Evolutionary conservation across 1,140 invertebrate species (phyloP).

Genomic region (Sitophilus oryzae): DNA sequence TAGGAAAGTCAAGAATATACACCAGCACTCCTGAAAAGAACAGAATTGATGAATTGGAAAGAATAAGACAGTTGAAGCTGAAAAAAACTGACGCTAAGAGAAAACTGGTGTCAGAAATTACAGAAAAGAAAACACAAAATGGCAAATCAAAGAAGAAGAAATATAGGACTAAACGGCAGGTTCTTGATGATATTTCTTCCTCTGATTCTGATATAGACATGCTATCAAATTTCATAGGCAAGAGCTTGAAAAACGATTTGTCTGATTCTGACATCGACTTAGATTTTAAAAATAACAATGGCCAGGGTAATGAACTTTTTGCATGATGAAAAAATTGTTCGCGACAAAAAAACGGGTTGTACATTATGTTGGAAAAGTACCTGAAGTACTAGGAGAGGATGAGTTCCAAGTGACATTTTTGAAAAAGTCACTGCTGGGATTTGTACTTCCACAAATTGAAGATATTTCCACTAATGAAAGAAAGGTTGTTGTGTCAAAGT

Average conservation of each 20-base stretch:
- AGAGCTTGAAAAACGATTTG: too few relatives aligned
- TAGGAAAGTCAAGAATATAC: slow-evolving; percentile 26
- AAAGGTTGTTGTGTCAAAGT: too few relatives aligned
- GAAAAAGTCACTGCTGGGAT: too few relatives aligned
- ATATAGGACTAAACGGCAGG: not conserved
- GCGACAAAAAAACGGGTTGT: slow-evolving; percentile 16
- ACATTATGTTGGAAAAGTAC: slow-evolving; percentile 24
- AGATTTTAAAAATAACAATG: slow-evolving; percentile 2
- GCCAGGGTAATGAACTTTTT: slow-evolving; percentile 10
- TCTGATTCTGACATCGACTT: slow-evolving; percentile 1
- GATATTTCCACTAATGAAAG: too few relatives aligned
- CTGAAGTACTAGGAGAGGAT: too few relatives aligned
- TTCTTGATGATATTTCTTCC: slow-evolving; percentile 11
- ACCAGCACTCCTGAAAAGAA: too few relatives aligned
- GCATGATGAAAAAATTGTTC: slow-evolving; percentile 18
- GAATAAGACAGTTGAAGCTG: slow-evolving; percentile 8
- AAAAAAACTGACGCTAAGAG: slow-evolving; percentile 9
- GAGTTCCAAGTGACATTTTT: too few relatives aligned
- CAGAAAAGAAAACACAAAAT: slow-evolving; percentile 11
- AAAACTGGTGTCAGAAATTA: slow-evolving; percentile 15
- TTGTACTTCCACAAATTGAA: too few relatives aligned
- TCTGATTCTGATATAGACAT: slow-evolving; percentile 22
- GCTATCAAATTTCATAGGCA: slow-evolving; percentile 1
- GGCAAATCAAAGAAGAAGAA: too few relatives aligned
- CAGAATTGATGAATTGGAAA: slow-evolving; percentile 22